These are phyloP conservation scores for Dendrolimus pini DNA, from an alignment of 2,888 invertebrate species.

Conservation along the genomic window DNA sequence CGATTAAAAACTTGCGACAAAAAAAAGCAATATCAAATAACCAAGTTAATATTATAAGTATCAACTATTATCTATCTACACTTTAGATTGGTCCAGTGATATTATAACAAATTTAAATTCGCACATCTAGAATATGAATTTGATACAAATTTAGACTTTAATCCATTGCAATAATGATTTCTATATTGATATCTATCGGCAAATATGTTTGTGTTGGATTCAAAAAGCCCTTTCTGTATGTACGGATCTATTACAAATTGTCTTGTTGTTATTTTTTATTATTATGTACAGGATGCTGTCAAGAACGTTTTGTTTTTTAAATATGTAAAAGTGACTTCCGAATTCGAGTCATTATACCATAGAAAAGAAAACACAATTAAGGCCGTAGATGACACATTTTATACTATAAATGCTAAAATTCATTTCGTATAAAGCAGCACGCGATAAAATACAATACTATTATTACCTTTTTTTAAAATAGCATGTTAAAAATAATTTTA, in stretches of 20 bases:
- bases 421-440: too few species aligned
- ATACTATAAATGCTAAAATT: too few species aligned
- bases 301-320: too few species aligned
- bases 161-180: constrained; percentile 21
- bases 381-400: too few species aligned
- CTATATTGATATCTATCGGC: constrained; percentile 8
- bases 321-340: too few species aligned
- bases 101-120: constrained; percentile 4
- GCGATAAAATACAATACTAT: too few species aligned
- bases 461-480: too few species aligned
- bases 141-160: constrained; percentile 28
- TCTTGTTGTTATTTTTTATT: constrained; percentile 40
- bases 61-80: constrained; percentile 18
- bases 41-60: constrained; percentile 27
- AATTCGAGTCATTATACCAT: too few species aligned
- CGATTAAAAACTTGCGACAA: constrained; percentile 9
- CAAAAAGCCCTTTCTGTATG: constrained; percentile 52
- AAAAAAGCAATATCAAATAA: constrained; percentile 35
- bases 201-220: constrained; percentile 17
- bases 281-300: constrained; percentile 35
- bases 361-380: too few species aligned
- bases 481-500: too few species aligned
- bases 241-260: constrained; percentile 63
- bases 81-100: constrained; percentile 19
- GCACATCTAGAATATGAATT: constrained; percentile 6